A percentile compares a stretch with the other conserved stretches of the same genome.
Conservation (phyloP, 1,140 invertebrate species). For the Neoseiulus cucumeris region DNA sequence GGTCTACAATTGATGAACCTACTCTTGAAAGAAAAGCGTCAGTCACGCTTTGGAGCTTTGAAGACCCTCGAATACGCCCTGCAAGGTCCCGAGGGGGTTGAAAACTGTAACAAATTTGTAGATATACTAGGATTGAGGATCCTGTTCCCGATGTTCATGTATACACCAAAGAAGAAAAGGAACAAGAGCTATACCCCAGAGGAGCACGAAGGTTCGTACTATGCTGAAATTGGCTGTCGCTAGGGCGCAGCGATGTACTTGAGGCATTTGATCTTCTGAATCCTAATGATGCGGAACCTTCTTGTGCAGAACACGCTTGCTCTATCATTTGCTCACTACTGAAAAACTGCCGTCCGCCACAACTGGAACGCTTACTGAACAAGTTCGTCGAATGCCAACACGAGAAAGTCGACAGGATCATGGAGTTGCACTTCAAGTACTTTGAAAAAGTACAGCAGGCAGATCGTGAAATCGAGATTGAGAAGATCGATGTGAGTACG, state of each 20-base stretch:
- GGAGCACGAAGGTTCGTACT: constrained; percentile 60
- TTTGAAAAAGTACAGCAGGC: constrained; percentile 71
- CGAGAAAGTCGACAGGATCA: constrained; percentile 87
- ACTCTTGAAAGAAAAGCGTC: constrained; percentile 92
- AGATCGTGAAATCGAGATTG: constrained; percentile 50
- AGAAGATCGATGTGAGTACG: constrained; percentile 28
- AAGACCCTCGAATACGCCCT: constrained; percentile 93
- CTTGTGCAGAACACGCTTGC: constrained; percentile 78
- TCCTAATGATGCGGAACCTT: constrained; percentile 1
- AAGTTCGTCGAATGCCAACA: constrained; percentile 98
- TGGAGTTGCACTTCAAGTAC: constrained; percentile 96
- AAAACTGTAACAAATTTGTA: constrained; percentile 95
- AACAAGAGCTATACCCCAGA: constrained; percentile 62
- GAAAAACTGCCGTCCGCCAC: constrained; percentile 68
- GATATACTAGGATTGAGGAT: constrained; percentile 90
- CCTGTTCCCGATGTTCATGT: constrained; percentile 97
- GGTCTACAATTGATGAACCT: constrained; percentile 88
- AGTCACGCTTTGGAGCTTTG: constrained; percentile 81
- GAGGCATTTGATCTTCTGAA: not conserved
- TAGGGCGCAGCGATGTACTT: constrained; percentile 16
- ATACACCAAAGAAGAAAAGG: constrained; percentile 71
- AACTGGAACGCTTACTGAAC: constrained; percentile 64
- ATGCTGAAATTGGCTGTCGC: constrained; percentile 18
- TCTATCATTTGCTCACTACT: constrained; percentile 86
- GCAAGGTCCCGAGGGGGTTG: constrained; percentile 68